These are phyloP conservation scores for Microcebus lehilahytsara DNA, from an alignment of 2,113 vertebrate species.

Conservation along the genomic window DNA sequence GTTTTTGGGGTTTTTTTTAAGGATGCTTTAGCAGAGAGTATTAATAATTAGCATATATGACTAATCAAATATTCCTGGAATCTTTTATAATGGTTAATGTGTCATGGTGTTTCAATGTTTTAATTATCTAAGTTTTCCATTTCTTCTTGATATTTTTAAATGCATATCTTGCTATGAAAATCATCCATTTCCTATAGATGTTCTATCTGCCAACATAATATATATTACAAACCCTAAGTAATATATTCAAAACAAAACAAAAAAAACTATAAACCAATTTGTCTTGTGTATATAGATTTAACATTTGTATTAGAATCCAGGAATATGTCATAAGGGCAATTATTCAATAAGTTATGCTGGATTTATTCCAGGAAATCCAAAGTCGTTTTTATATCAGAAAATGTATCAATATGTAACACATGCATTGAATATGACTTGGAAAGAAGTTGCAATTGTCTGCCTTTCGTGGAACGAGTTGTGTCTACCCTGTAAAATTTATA, in stretches of 20 bases:
- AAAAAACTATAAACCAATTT: background rate
- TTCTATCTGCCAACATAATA: background rate
- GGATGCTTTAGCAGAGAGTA: background rate
- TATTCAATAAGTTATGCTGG: background rate
- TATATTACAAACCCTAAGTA: background rate
- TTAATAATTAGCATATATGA: background rate
- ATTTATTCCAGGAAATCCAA: background rate
- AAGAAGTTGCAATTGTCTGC: background rate
- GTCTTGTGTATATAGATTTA: background rate
- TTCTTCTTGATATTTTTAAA: background rate
- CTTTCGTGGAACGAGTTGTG: rapidly evolving
- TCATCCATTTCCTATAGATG: background rate
- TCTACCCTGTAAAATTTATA: background rate
- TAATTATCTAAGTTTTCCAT: background rate
- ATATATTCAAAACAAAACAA: background rate
- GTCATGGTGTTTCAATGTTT: background rate
- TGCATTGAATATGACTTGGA: background rate
- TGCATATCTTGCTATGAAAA: background rate
- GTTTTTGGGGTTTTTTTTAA: background rate
- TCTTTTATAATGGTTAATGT: background rate
- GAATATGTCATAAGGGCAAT: background rate
- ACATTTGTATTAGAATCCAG: background rate
- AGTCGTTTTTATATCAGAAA: constrained; percentile 6
- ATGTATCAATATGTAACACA: background rate
- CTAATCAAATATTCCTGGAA: background rate